phyloP scores from a whole-genome alignment of 1,140 invertebrate species.

The Hypothenemus hampei region DNA sequence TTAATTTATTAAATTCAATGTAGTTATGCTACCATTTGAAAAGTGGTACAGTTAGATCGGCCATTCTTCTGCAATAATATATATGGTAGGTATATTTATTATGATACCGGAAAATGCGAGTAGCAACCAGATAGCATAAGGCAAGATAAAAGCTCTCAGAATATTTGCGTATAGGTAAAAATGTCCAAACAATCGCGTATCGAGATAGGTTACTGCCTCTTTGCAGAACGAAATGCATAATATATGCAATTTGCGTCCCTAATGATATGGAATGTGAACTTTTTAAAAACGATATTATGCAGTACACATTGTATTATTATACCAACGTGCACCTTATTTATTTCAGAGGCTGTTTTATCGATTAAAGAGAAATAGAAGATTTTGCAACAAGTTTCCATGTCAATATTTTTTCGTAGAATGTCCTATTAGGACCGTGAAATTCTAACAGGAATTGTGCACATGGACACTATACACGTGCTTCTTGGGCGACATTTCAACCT shows the following conservation, averaged over 20 bases:
- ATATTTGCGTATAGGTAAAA: conserved; percentile 16
- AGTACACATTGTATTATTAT: conserved; percentile 13
- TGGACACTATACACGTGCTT: not conserved
- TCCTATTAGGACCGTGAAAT: too few relatives aligned
- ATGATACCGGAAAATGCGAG: conserved; percentile 8
- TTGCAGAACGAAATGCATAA: conserved; percentile 15
- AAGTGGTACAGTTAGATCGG: too few relatives aligned
- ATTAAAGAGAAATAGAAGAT: too few relatives aligned
- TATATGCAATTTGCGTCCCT: conserved; percentile 24
- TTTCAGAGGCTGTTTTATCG: too few relatives aligned
- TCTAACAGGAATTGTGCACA: too few relatives aligned
- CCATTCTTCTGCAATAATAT: too few relatives aligned
- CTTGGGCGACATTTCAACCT: not conserved
- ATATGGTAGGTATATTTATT: conserved; percentile 2
- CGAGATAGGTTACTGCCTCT: conserved; percentile 7
- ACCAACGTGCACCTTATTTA: too few relatives aligned
- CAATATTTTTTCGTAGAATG: too few relatives aligned
- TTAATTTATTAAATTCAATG: too few relatives aligned
- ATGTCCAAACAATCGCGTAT: conserved; percentile 18
- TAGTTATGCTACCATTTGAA: too few relatives aligned
- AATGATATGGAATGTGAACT: conserved; percentile 19
- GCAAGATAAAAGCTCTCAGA: conserved; percentile 3
- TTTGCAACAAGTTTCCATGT: too few relatives aligned
- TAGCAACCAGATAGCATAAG: conserved; percentile 3
- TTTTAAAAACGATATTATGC: conserved; percentile 4